Evolutionary conservation across 2,113 vertebrate species (phyloP).

Genomic region (Anguilla japonica): DNA sequence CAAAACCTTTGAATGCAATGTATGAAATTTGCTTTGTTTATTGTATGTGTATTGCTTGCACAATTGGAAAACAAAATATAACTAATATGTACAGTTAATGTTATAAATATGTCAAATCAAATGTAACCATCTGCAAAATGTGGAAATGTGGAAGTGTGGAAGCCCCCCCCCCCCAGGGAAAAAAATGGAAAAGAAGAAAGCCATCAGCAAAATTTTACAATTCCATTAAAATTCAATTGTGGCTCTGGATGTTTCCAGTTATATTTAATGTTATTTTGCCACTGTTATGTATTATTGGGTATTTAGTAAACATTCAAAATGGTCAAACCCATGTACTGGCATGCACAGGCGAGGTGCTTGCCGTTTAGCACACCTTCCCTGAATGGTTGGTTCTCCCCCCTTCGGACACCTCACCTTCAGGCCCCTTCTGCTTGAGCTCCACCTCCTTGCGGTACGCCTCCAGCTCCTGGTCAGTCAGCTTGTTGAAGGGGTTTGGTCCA

Average conservation of each 20-base stretch:
- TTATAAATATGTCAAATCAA: too few species aligned
- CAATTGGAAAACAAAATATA: too few species aligned
- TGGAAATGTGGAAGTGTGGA: too few species aligned
- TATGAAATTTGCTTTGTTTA: too few species aligned
- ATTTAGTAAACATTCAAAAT: neutral
- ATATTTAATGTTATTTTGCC: neutral
- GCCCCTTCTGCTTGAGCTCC: conserved; percentile 90
- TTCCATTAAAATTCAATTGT: neutral
- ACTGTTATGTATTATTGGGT: neutral
- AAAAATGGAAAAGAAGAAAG: too few species aligned
- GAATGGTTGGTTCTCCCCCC: neutral
- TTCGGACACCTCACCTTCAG: conserved; percentile 72
- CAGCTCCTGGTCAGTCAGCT: conserved; percentile 88
- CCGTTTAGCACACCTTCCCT: neutral
- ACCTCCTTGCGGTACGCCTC: conserved; percentile 92
- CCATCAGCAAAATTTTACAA: too few species aligned
- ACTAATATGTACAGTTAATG: too few species aligned
- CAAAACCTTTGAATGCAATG: too few species aligned
- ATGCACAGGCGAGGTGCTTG: neutral
- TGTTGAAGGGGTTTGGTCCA: conserved; percentile 95
- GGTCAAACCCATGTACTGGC: neutral
- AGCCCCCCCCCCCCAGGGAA: too few species aligned
- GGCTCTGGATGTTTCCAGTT: neutral
- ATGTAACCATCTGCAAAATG: neutral
- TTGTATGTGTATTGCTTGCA: too few species aligned